phyloP scores from a whole-genome alignment of 2,888 invertebrate species.

The Polyommatus iphigenia region DNA sequence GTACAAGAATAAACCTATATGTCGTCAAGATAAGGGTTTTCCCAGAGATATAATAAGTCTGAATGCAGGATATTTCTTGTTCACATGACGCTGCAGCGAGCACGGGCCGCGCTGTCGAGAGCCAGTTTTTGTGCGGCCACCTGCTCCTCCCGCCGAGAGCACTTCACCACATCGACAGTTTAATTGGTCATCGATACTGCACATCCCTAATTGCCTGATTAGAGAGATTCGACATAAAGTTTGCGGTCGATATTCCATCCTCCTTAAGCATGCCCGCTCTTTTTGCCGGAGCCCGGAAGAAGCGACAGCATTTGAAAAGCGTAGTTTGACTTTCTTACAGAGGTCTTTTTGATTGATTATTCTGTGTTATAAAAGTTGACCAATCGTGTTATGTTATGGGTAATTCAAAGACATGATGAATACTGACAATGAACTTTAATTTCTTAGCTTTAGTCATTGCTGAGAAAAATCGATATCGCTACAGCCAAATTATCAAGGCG shows the following conservation, averaged over 20 bases:
- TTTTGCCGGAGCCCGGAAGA: too few species aligned
- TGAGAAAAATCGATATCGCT: too few species aligned
- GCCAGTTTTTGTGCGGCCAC: slow-evolving; percentile 31
- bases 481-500: too few species aligned
- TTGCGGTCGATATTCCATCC: background rate
- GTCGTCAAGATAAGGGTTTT: background rate
- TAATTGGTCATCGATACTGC: slow-evolving; percentile 10
- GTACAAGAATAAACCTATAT: background rate
- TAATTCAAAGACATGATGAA: too few species aligned
- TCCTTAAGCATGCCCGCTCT: background rate
- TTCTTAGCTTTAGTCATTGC: too few species aligned
- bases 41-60: background rate
- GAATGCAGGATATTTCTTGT: background rate
- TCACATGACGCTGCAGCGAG: background rate
- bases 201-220: slow-evolving; percentile 16
- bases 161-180: background rate
- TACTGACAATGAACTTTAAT: too few species aligned
- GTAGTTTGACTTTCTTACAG: too few species aligned
- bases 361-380: too few species aligned
- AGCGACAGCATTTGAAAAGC: too few species aligned
- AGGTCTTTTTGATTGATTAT: too few species aligned
- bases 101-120: slow-evolving; percentile 16
- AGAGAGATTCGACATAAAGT: background rate
- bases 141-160: slow-evolving; percentile 15
- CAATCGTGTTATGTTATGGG: too few species aligned